Base-by-base conservation (phyloP, 1,140 invertebrate genomes). In the Neomicropteryx cornuta region DNA sequence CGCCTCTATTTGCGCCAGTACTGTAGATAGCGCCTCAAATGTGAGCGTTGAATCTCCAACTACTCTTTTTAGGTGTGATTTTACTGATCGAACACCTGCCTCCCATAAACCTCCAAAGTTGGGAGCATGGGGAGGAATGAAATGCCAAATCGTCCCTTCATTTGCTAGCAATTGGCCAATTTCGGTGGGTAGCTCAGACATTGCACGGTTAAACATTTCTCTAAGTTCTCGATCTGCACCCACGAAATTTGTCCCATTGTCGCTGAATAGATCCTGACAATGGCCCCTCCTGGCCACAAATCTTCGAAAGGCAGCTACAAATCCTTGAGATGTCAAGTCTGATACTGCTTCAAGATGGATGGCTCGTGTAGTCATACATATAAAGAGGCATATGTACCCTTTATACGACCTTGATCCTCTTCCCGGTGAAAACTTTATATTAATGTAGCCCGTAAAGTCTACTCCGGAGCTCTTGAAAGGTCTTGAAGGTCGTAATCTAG, bases 381-480 rank as follows among this genome's bases (percentile, higher is more conserved):
- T 22, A 31, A 42, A 37, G 3, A 37, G 14, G 21, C 30, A 31
- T 20, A 36, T 37, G 20, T 39, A 39, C 2, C 38, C 38, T 18
- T 39, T 8, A 8, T 8, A 27, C 13, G 8, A 13, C 23, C n/a
- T n/a, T 35, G 33, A 35, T 35, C 5, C 5, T n/a, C 33, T n/a
- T 8, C 48, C 11, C 5, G 39, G 10, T 2, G 44, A 45, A 29
- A 58, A 58, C 20, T 53, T 38, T 11, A 38, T 23, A 4, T 51
- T 42, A 49, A 2, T 60, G 8, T 24, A 59, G 0, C 62, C 60
- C 1, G 50, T 47, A 45, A 44, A 65, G 45, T 68, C 62, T 1
- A 60, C 36, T 2, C 62, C 60, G 4, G 38, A 34, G 11, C 47
- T 38, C 5, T n/a, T 10, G 42, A 68, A 67, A 0, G 57, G 44